These are phyloP conservation scores for Loriculus beryllinus DNA, from an alignment of 2,797 vertebrate genomes.

Conservation along the genomic window DNA sequence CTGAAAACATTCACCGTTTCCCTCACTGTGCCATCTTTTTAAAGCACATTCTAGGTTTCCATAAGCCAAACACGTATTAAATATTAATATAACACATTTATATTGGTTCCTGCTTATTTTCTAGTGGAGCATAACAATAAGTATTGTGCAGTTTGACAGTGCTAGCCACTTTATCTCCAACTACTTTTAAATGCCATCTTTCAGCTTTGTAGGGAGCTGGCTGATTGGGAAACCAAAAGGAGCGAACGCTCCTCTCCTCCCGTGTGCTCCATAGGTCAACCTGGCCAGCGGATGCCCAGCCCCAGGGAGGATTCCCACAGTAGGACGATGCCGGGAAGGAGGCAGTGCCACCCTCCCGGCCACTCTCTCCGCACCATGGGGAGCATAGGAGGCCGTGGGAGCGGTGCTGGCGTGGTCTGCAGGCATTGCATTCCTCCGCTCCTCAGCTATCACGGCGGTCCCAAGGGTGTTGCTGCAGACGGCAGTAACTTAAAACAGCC, in stretches of 20 bases:
- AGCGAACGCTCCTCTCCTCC: background rate
- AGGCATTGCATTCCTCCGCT: background rate
- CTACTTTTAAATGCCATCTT: background rate
- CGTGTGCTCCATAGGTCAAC: background rate
- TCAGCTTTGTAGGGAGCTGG: background rate
- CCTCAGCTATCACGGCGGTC: background rate
- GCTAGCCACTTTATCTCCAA: background rate
- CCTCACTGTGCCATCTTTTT: background rate
- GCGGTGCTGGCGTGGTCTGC: background rate
- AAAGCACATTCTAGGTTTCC: background rate
- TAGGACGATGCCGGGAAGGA: background rate
- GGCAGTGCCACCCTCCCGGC: background rate
- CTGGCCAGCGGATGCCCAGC: rapidly evolving
- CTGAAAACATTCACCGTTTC: background rate
- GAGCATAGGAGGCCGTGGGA: background rate
- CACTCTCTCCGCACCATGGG: rapidly evolving
- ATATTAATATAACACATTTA: constrained; percentile 43
- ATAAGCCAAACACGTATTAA: background rate
- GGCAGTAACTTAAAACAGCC: background rate
- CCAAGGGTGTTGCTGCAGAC: background rate
- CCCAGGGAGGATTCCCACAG: background rate
- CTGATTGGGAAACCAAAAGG: background rate
- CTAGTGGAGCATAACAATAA: background rate
- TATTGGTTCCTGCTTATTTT: constrained; percentile 34
- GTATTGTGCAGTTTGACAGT: constrained; percentile 4